phyloP scores from a whole-genome alignment of 1,140 invertebrate species.

The Drosophila orosa region DNA sequence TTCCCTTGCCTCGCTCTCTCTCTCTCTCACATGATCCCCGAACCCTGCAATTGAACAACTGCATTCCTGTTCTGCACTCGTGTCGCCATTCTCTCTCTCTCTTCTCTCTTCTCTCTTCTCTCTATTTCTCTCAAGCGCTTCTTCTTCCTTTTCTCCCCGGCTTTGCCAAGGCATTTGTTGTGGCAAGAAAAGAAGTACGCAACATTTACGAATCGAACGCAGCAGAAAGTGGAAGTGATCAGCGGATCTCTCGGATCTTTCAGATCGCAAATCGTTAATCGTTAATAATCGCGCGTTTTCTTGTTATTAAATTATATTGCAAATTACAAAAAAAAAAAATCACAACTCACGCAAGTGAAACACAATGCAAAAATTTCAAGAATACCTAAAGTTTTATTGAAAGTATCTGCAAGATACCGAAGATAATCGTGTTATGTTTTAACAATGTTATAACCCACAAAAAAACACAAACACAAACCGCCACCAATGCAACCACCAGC shows the following conservation, averaged over 20 bases:
- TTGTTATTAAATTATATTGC: slow-evolving; percentile 52
- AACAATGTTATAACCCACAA: slow-evolving; percentile 32
- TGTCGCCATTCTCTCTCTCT: slow-evolving; percentile 11
- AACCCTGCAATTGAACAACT: slow-evolving; percentile 75
- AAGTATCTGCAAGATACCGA: slow-evolving; percentile 49
- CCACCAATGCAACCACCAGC: slow-evolving; percentile 42
- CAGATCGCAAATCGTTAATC: slow-evolving; percentile 27
- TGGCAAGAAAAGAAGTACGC: slow-evolving; percentile 63
- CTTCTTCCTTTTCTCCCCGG: slow-evolving; percentile 44
- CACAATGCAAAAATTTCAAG: slow-evolving; percentile 16
- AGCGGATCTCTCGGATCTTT: slow-evolving; percentile 50
- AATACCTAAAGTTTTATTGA: slow-evolving; percentile 34
- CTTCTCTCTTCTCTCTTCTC: slow-evolving; percentile 25
- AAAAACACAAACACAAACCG: slow-evolving; percentile 1
- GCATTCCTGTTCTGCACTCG: slow-evolving; percentile 68
- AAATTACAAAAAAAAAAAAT: slow-evolving; percentile 6
- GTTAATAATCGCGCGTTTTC: slow-evolving; percentile 26
- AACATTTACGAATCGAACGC: slow-evolving; percentile 81
- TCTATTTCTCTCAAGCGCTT: slow-evolving; percentile 37
- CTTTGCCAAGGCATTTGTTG: slow-evolving; percentile 34
- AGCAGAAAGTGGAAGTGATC: slow-evolving; percentile 79
- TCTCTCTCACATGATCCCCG: slow-evolving; percentile 4
- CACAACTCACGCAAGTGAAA: slow-evolving; percentile 19
- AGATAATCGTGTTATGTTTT: slow-evolving; percentile 35
- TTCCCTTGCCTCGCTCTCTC: slow-evolving; percentile 30